A percentile compares a stretch with the other conserved stretches of the same genome.
Conservation (phyloP, 2,888 invertebrate species). For the Octonoba sinensis region DNA sequence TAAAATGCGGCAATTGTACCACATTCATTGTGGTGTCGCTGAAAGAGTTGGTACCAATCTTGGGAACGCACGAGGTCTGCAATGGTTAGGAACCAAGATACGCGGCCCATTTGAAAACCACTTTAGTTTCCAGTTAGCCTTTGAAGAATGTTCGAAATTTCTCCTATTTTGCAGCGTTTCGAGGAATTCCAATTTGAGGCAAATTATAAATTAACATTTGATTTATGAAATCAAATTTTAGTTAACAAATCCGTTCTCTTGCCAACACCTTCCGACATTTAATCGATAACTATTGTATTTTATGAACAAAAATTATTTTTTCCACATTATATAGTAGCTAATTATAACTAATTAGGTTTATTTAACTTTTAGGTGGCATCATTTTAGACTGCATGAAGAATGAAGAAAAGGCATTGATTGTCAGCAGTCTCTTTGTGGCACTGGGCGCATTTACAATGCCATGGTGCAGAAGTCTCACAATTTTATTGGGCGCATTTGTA, state of each 20-base stretch:
- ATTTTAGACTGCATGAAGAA: slow-evolving; percentile 69
- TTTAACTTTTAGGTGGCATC: slow-evolving; percentile 66
- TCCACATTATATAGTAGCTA: background rate
- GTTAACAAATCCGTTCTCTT: background rate
- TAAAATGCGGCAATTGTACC: too few species aligned
- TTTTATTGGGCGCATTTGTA: slow-evolving; percentile 70
- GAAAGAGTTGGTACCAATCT: too few species aligned
- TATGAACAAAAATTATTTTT: background rate
- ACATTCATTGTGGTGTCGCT: too few species aligned
- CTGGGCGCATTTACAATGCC: slow-evolving; percentile 71
- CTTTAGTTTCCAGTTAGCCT: too few species aligned
- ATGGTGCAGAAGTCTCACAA: slow-evolving; percentile 70
- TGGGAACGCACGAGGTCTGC: too few species aligned
- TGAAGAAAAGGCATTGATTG: slow-evolving; percentile 70
- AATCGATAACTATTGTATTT: background rate
- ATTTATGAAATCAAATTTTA: background rate
- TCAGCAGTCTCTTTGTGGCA: slow-evolving; percentile 70
- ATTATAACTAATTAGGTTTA: background rate
- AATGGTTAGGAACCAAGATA: too few species aligned
- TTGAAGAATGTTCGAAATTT: too few species aligned
- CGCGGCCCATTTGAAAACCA: too few species aligned
- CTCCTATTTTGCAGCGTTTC: too few species aligned
- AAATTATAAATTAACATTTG: too few species aligned
- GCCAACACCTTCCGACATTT: background rate
- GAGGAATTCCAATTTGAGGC: too few species aligned